Base-by-base conservation (phyloP, 2,888 invertebrate genomes). In the Magallana nippona region DNA sequence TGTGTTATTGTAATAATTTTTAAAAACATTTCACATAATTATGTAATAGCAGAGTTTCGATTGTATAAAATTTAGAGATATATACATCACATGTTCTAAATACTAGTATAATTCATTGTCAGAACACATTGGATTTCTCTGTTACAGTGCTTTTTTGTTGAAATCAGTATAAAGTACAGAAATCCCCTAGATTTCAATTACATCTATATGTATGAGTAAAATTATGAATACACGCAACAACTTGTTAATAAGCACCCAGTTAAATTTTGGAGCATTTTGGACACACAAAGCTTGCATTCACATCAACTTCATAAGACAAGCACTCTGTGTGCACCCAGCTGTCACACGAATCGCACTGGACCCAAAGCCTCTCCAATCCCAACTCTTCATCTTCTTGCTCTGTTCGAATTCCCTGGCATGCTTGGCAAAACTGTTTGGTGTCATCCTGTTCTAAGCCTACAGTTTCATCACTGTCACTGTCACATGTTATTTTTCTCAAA, bases 381-480 rank as follows among this genome's bases (percentile, higher is more conserved):
- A 62, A 62, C 22, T 62, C 62, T 19, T 62, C 62, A 19, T 62
- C 62, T 3, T 62, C 62, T 62, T 62, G 62, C 22, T 62, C 62
- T 19, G 62, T n/a, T n/a, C n/a, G n/a, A n/a, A n/a, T 62, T 22
- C 62, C 11, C 2, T 62, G 62, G 19, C 22, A 62, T 62, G 62
- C 62, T 62, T 62, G 62, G 22, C 62, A 62, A 62, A 19, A 19
- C 3, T 19, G n/a, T 62, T 62, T 62, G 2, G 62, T 62, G 62
- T 62, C 22, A 62, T 62, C 62, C 62, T 62, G 62, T 62, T 22
- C 22, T 19, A 62, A 19, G 62, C 22, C 62, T 62, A 62, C 19
- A 62, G n/a, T 22, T 19, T 62, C 62, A 62, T 62, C 62, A 62
- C 62, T 62, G 62, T 62, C 62, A 62, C 62, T 62, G 22, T 62